Evolutionary conservation across 2,113 vertebrate species (phyloP).

Genomic region (Azemiops feae): DNA sequence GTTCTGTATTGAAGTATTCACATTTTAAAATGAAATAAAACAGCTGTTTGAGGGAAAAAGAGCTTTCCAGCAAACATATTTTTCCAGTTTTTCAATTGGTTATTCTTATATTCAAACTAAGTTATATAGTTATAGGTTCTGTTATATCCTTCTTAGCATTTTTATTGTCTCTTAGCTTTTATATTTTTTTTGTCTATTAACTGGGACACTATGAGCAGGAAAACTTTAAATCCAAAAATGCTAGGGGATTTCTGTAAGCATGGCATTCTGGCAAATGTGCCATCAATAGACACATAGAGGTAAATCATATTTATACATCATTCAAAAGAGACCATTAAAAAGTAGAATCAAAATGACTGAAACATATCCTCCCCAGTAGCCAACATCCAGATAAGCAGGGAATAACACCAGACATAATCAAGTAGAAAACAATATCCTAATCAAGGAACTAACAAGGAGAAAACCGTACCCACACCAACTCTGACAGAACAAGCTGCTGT

Average conservation of each 20-base stretch:
- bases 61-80: neutral
- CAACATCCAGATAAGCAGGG: neutral
- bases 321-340: neutral
- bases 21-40: neutral
- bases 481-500: neutral
- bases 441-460: too few relatives aligned
- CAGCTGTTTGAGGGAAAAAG: neutral
- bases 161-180: neutral
- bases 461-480: neutral
- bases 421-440: neutral
- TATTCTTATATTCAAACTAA: neutral
- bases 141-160: neutral
- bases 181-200: neutral
- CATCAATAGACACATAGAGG: neutral
- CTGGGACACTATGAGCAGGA: neutral
- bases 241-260: neutral
- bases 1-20: neutral
- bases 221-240: neutral
- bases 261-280: neutral
- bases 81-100: neutral
- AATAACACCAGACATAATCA: neutral
- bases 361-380: neutral
- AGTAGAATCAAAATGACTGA: neutral
- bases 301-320: neutral
- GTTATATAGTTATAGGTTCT: neutral